These are phyloP conservation scores for Calliopum simillimum DNA, from an alignment of 2,888 invertebrate genomes.

Conservation along the genomic window DNA sequence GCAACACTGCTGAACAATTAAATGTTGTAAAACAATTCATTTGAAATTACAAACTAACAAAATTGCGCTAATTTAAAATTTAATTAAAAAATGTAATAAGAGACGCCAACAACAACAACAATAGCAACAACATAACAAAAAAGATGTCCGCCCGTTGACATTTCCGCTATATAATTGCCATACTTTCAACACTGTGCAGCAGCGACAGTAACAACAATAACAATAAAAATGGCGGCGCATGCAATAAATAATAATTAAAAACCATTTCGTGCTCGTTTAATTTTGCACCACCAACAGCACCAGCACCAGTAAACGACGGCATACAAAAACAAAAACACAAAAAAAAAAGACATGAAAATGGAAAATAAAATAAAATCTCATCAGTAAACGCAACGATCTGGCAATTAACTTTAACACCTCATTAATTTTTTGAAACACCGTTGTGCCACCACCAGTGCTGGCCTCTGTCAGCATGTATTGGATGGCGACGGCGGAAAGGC, in stretches of 20 bases:
- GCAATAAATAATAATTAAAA: slow-evolving; percentile 34
- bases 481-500: neutral
- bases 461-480: neutral
- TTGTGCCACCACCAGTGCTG: neutral
- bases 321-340: slow-evolving; percentile 8
- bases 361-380: slow-evolving; percentile 30
- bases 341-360: neutral
- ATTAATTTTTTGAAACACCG: slow-evolving; percentile 33
- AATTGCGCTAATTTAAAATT: neutral
- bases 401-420: slow-evolving; percentile 36
- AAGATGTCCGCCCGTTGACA: slow-evolving; percentile 18
- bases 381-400: slow-evolving; percentile 33
- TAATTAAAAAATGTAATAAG: slow-evolving; percentile 1
- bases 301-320: slow-evolving; percentile 19
- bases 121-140: too few species aligned
- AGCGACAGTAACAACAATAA: slow-evolving; percentile 15
- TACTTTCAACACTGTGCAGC: slow-evolving; percentile 36
- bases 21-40: neutral
- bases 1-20: neutral
- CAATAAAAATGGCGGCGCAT: slow-evolving; percentile 10
- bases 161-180: slow-evolving; percentile 41
- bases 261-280: slow-evolving; percentile 34
- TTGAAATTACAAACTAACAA: neutral
- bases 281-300: slow-evolving; percentile 18
- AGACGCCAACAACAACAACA: neutral